Conservation (phyloP, 2,113 vertebrate genomes). For the Neoarius graeffei region DNA sequence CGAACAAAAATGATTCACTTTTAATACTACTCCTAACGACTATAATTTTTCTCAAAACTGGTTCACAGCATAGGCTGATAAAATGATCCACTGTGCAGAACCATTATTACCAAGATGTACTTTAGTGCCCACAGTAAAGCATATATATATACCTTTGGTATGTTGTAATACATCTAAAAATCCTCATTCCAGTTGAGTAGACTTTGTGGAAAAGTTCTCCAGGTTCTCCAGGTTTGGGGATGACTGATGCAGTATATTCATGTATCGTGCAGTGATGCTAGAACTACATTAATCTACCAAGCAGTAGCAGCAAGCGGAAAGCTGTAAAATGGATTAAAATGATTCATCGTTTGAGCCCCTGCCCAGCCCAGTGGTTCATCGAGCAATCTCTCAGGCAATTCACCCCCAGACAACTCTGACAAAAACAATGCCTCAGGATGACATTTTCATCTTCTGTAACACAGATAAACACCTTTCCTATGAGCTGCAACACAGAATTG, state of each 20-base stretch:
- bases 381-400: conserved; percentile 37
- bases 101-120: not conserved
- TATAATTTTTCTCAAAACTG: not conserved
- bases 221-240: not conserved
- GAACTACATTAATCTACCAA: conserved; percentile 30
- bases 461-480: conserved; percentile 33
- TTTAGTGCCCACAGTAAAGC: not conserved
- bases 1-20: not conserved
- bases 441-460: conserved; percentile 23
- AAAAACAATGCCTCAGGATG: conserved; percentile 1
- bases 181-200: not conserved
- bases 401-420: not conserved
- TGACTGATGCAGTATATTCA: not conserved
- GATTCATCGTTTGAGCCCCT: conserved; percentile 28
- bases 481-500: not conserved
- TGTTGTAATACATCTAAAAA: not conserved
- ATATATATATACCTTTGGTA: not conserved
- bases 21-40: not conserved
- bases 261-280: conserved; percentile 18
- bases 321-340: conserved; percentile 37
- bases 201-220: not conserved
- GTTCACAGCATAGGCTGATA: not conserved
- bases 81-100: conserved; percentile 5
- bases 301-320: not conserved
- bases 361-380: conserved; percentile 12